Conservation (phyloP, 2,797 vertebrate species). For the Discoglossus pictus region DNA sequence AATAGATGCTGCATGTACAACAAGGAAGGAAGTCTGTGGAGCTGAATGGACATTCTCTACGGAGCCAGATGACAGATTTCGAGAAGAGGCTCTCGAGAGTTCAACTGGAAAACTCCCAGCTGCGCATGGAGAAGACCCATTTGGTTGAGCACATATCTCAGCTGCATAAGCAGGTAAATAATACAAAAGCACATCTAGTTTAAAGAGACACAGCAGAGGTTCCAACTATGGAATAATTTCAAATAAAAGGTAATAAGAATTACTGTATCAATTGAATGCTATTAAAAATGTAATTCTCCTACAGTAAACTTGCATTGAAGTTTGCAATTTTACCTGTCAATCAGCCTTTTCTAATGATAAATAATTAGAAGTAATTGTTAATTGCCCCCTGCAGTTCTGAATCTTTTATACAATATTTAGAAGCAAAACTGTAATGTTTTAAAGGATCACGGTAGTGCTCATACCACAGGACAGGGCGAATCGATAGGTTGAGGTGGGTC, state of each 20-base stretch:
- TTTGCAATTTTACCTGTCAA: background rate
- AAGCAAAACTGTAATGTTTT: no score
- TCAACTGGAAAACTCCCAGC: constrained; percentile 49
- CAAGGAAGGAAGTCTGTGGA: constrained; percentile 41
- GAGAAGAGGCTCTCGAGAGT: constrained; percentile 23
- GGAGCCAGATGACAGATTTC: constrained; percentile 44
- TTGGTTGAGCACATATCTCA: constrained; percentile 50
- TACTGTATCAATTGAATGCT: no score
- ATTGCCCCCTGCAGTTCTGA: no score
- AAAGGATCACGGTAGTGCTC: no score
- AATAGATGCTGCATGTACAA: constrained; percentile 34
- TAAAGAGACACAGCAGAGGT: background rate
- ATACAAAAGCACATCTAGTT: constrained; percentile 11
- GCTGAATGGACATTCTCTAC: constrained; percentile 43
- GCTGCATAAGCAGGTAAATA: constrained; percentile 54
- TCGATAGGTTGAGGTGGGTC: no score
- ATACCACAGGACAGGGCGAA: no score
- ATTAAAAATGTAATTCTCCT: background rate
- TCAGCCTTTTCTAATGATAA: background rate
- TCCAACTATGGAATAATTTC: no score
- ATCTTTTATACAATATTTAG: no score
- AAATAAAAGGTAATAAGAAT: no score
- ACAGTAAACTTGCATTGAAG: background rate
- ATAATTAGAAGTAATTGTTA: background rate
- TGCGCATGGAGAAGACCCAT: constrained; percentile 39